Base-by-base conservation (phyloP, 2,797 vertebrate genomes). In the Lindbergichthys nudifrons region DNA sequence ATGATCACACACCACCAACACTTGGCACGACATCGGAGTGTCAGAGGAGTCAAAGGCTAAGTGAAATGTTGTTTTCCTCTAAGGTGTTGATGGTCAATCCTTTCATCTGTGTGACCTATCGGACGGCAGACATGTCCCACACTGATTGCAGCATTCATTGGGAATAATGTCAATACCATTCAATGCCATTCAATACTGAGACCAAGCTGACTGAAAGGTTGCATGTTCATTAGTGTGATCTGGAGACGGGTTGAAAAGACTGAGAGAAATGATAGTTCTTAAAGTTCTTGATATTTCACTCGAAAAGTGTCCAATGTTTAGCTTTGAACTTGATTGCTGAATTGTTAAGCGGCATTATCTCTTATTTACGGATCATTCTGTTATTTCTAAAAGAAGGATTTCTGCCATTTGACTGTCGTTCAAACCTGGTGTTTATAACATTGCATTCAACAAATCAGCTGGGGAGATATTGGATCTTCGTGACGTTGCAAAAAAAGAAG, bases 171-270 rank as follows among this genome's bases (percentile, higher is more conserved):
- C 67, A 52, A 82, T 64, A 26, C 9, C 4, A 26, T 3, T 70
- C 65, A 52, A 82, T 66, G 21, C 9, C 4, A 26, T 3, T 70
- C 61, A 63, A 69, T 59, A 26, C 5, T 39, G 53, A 39, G 65
- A 63, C 62, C 3, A 14, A 26, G 57, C 23, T 52, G 36, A 73
- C 48, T 19, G 6, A 45, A 53, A 81, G 81, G 77, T 73, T 53
- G 47, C 16, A 6, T 5, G 41, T 58, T 64, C 70, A 43, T 36
- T 36, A 42, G 42, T 42, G 48, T 59, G 32, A 54, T 0, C 13
- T 18, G 39, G 43, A 36, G 41, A 18, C 12, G 30, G 3, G 30
- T 43, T n/a, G 3, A 16, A 21, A 9, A 6, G 0, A 15, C 19
- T 18, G 18, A 54, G 30, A 3, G 26, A 43, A 48, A 48, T 52